phyloP scores from a whole-genome alignment of 2,888 invertebrate genomes.

The Linyphia triangularis region DNA sequence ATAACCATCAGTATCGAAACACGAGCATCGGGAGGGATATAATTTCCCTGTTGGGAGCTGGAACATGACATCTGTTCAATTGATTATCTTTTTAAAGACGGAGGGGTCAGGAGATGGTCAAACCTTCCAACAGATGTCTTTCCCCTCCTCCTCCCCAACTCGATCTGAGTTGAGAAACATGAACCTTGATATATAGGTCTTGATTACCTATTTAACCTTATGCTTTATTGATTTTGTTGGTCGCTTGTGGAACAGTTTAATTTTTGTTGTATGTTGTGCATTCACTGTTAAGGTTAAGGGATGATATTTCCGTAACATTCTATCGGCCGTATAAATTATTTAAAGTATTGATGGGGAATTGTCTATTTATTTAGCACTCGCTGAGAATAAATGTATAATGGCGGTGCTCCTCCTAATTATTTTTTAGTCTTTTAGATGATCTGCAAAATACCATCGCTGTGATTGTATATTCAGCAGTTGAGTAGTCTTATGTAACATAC shows the following conservation, averaged over 20 bases:
- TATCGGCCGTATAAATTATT: no score
- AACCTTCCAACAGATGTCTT: conserved; percentile 51
- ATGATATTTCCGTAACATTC: no score
- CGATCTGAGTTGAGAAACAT: background rate
- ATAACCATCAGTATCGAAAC: conserved; percentile 68
- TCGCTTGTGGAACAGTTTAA: background rate
- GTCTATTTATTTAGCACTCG: no score
- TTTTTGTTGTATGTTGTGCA: background rate
- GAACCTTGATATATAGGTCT: background rate
- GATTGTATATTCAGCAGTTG: no score
- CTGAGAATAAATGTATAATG: no score
- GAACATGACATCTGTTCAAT: conserved; percentile 64
- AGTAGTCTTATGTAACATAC: no score
- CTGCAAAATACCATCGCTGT: no score
- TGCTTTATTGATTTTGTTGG: background rate
- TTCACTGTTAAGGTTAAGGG: no score
- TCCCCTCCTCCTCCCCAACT: background rate
- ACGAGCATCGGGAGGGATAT: conserved; percentile 45
- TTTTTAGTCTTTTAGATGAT: no score
- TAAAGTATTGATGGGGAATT: no score
- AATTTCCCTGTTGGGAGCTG: conserved; percentile 41
- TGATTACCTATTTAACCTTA: no score
- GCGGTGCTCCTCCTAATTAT: no score
- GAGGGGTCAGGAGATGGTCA: conserved; percentile 38
- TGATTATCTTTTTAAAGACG: conserved; percentile 50